Base-by-base conservation (phyloP, 2,113 vertebrate genomes). In the Uria aalge region DNA sequence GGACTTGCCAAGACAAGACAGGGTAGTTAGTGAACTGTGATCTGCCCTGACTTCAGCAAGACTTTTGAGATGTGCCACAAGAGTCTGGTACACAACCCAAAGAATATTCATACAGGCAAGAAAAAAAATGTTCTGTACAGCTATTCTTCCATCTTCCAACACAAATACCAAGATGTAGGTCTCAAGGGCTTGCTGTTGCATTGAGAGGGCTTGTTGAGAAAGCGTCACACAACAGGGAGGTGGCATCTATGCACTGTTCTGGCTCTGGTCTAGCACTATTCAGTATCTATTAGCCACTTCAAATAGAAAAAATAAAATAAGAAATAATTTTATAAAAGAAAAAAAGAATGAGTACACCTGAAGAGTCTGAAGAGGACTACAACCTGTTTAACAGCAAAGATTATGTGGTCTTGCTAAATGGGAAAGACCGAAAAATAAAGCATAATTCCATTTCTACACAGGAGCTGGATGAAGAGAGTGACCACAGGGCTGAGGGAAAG, bases 301-400 rank as follows among this genome's bases (percentile, higher is more conserved):
- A 59, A 64, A 24, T 2, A 62, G 52, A 23, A 26, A 76, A 67
- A 52, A 53, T 7, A n/a, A 50, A 57, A 60, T 11, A 9, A 57
- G 48, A 41, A 23, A 57, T 16, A 8, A 34, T 23, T n/a, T 36
- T 43, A 1, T 12, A 40, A 38, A 32, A 17, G 1, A 1, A 9
- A 26, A 24, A 23, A 22, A 8, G 1, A 38, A n/a, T n/a, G 21
- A 59, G 12, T 7, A 45, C 23, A 64, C 4, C 24, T 29, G 5
- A 56, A 23, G 67, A 76, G 8, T 16, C 0, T 43, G 62, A 73
- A 69, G 5, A 12, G 26, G 12, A 24, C 27, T 21, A 13, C 1
- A 0, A 5, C 5, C 2, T 48, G 36, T 34, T 5, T 15, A 16
- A n/a, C 1, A 75, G 4, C 2, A 45, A 41, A 63, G 21, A 29